phyloP scores from a whole-genome alignment of 2,797 vertebrate genomes.

The Urosaurus nigricauda region DNA sequence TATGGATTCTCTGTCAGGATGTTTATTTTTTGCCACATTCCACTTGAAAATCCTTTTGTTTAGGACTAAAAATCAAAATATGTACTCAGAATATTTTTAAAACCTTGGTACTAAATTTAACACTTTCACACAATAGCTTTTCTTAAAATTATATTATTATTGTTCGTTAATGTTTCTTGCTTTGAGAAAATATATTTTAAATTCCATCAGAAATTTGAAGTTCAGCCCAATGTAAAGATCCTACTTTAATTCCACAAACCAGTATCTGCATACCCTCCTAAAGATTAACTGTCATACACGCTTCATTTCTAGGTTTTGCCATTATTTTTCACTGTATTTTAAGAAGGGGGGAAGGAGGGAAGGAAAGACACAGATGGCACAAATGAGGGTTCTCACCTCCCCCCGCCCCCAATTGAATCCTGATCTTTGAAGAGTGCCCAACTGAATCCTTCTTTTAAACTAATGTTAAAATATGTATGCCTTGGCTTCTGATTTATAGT shows the following conservation, averaged over 20 bases:
- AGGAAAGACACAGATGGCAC: not conserved
- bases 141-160: not conserved
- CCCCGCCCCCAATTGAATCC: slow-evolving; percentile 33
- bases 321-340: slow-evolving; percentile 34
- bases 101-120: not conserved
- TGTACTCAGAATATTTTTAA: slow-evolving; percentile 8
- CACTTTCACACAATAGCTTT: not conserved
- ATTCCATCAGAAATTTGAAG: slow-evolving; percentile 29
- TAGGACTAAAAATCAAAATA: not conserved
- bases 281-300: slow-evolving; percentile 35
- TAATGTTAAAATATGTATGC: slow-evolving; percentile 66
- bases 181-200: slow-evolving; percentile 3
- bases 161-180: not conserved
- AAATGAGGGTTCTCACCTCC: not conserved
- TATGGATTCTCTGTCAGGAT: slow-evolving; percentile 59
- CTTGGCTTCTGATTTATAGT: slow-evolving; percentile 67
- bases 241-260: not conserved
- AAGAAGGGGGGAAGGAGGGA: slow-evolving; percentile 14
- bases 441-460: slow-evolving; percentile 56
- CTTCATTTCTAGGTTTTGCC: slow-evolving; percentile 14
- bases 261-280: slow-evolving; percentile 26
- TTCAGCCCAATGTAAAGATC: not conserved
- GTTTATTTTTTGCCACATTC: slow-evolving; percentile 53
- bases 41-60: slow-evolving; percentile 58
- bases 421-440: slow-evolving; percentile 17